Percentiles rank a stretch among this genome's conserved stretches.
These are phyloP conservation scores for Hippocampus barbouri DNA, from an alignment of 2,113 vertebrate species.

Conservation along the genomic window DNA sequence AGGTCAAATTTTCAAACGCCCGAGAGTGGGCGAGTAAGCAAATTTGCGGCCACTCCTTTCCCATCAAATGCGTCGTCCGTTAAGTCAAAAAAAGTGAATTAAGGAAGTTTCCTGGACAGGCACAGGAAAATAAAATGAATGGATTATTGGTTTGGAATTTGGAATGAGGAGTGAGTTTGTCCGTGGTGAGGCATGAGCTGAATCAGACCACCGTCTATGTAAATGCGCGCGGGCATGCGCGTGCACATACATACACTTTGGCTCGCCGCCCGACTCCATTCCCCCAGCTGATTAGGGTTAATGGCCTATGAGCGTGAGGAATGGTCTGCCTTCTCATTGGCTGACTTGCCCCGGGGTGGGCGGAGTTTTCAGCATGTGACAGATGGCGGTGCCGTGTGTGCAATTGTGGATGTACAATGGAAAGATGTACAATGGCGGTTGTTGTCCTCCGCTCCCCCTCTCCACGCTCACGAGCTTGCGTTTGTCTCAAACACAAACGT, in stretches of 20 bases:
- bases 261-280: conserved; percentile 71
- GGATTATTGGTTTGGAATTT: conserved; percentile 15
- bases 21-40: too few relatives aligned
- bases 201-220: conserved; percentile 20
- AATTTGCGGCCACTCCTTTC: too few relatives aligned
- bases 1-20: too few relatives aligned
- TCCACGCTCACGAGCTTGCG: neutral
- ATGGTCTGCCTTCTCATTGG: conserved; percentile 68
- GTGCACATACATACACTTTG: conserved; percentile 28
- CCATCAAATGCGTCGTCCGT: too few relatives aligned
- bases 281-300: conserved; percentile 84
- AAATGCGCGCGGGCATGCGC: conserved; percentile 11
- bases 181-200: conserved; percentile 25
- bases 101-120: neutral
- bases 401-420: conserved; percentile 26
- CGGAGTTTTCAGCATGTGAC: conserved; percentile 77
- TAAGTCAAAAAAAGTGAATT: too few relatives aligned
- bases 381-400: conserved; percentile 77
- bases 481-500: neutral
- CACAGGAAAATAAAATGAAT: conserved; percentile 16
- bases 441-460: neutral
- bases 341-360: conserved; percentile 74
- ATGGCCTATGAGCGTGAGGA: conserved; percentile 75
- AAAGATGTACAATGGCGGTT: conserved; percentile 34
- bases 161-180: conserved; percentile 10